Evolutionary conservation across 2,797 vertebrate genomes (phyloP), one percentile per base, ranked within the genome.

Genomic region (Urophycis tenuis): DNA sequence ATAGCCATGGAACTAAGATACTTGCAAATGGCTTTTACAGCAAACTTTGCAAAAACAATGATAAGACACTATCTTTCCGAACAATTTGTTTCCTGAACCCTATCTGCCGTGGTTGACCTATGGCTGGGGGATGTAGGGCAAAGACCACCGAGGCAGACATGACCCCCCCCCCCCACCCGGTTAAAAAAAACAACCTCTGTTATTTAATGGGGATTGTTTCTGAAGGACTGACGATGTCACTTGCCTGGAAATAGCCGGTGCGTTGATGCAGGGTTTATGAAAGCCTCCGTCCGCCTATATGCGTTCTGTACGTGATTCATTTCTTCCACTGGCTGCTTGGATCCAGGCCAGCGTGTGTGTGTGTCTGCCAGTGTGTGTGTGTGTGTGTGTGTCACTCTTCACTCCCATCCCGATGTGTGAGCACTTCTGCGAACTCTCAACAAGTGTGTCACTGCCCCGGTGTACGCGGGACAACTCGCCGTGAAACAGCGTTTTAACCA

Each of bases 261-360:
- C 83, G 74, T 87, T 88, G 80, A 87, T 77, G 83, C 60, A 79
- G 77, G 85, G 83, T 82, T 88, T 84, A 80, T 77, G 77, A 81
- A 83, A 83, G 83, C 85, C 83, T 85, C 74, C 85, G 80, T 84
- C 30, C 76, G 74, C 85, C 85, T 90, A 87, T 86, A 90, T 88
- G 83, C 53, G 85, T 78, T 30, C 81, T 36, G 82, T 32, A 82
- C 35, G 84, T 88, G 90, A 89, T 87, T 90, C 88, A 91, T 81
- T 86, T 85, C 85, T 89, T 91, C 90, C 91, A 88, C 74, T 29
- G 17, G 77, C 76, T 74, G 7, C 36, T 33, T 87, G 87, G 83
- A 79, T 75, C 4, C 0, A 41, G 2, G 86, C 82, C 86, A 83
- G 39, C 12, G 6, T 41, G 39, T 41, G n/a, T n/a, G n/a, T n/a